Conservation (phyloP, 2,888 invertebrate genomes). For the Euproctis similis region DNA sequence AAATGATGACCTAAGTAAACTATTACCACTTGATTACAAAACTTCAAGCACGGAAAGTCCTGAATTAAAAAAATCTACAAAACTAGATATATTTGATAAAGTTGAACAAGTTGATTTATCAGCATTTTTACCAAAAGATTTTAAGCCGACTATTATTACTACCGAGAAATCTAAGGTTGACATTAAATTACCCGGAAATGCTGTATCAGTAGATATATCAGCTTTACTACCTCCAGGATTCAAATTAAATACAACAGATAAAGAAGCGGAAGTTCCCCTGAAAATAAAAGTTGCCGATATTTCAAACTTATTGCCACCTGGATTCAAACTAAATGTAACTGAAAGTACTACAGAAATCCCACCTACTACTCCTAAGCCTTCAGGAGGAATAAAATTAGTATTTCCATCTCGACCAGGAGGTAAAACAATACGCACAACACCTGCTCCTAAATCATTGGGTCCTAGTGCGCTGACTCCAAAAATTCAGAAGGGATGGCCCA, state of each 20-base stretch:
- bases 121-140: conserved; percentile 79
- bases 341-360: conserved; percentile 28
- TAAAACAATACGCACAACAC: conserved; percentile 76
- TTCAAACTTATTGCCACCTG: conserved; percentile 78
- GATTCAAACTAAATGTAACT: conserved; percentile 62
- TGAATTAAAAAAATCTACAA: conserved; percentile 40
- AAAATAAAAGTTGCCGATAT: conserved; percentile 65
- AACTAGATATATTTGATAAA: conserved; percentile 42
- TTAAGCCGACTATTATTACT: conserved; percentile 55
- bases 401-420: conserved; percentile 87
- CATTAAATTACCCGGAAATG: conserved; percentile 34
- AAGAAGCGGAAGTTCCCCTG: conserved; percentile 28
- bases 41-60: conserved; percentile 41
- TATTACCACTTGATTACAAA: conserved; percentile 82
- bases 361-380: conserved; percentile 52
- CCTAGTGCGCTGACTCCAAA: conserved; percentile 74
- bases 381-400: conserved; percentile 79
- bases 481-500: conserved; percentile 90
- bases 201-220: conserved; percentile 66
- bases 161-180: conserved; percentile 41
- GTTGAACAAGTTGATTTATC: conserved; percentile 64
- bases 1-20: conserved; percentile 74
- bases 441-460: conserved; percentile 74
- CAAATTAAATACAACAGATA: conserved; percentile 50
- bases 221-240: conserved; percentile 80